Evolutionary conservation across 2,888 invertebrate genomes (phyloP).

Genomic region (Oxystoma pomonae): DNA sequence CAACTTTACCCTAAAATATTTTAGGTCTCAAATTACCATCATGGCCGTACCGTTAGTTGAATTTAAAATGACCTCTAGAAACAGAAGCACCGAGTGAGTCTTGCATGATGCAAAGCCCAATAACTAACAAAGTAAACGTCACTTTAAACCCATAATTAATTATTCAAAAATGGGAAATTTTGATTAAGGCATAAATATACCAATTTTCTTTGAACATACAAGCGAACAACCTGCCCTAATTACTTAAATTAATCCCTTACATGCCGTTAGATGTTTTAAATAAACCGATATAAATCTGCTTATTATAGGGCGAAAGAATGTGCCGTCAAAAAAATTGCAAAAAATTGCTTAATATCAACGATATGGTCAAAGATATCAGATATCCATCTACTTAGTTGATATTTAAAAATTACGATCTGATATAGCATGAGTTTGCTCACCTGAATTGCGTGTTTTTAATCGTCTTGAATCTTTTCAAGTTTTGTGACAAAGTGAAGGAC

Average conservation of each 20-base stretch:
- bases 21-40: no score
- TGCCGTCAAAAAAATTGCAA: not conserved
- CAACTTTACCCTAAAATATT: no score
- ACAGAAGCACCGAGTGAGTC: no score
- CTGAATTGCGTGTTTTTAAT: not conserved
- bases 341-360: not conserved
- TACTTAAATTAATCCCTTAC: not conserved
- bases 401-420: not conserved
- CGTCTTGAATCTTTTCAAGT: not conserved
- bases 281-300: not conserved
- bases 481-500: not conserved
- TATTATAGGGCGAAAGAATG: not conserved
- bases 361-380: not conserved
- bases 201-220: not conserved
- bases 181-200: not conserved
- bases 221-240: not conserved
- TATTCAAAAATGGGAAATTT: not conserved
- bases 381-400: not conserved
- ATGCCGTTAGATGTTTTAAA: not conserved
- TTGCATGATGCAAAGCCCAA: no score
- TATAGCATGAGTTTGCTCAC: not conserved
- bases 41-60: no score
- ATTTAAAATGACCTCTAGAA: no score
- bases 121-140: not conserved
- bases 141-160: not conserved